phyloP scores from a whole-genome alignment of 2,113 vertebrate genomes.

The Tautogolabrus adspersus region DNA sequence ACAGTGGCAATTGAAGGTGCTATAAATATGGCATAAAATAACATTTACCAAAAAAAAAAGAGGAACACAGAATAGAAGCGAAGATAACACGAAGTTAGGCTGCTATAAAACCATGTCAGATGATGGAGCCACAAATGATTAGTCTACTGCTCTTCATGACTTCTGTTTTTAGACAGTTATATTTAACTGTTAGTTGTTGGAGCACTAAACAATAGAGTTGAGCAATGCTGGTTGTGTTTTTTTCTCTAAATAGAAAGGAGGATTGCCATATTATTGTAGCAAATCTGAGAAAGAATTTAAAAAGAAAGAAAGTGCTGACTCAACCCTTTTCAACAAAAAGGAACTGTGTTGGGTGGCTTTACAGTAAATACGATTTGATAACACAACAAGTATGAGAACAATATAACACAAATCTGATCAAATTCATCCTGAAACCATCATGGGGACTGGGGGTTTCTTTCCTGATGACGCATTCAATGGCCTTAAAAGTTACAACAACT shows the following conservation, averaged over 20 bases:
- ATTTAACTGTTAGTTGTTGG: slow-evolving; percentile 11
- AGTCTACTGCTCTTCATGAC: neutral
- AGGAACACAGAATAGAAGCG: neutral
- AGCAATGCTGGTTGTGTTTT: neutral
- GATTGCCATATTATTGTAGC: slow-evolving; percentile 10
- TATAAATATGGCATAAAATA: neutral
- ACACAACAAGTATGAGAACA: neutral
- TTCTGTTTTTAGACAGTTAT: neutral
- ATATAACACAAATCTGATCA: neutral
- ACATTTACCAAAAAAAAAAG: neutral
- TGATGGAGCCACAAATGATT: neutral
- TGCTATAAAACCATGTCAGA: neutral
- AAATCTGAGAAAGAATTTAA: slow-evolving; percentile 23
- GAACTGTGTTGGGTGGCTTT: slow-evolving; percentile 41
- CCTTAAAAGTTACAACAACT: too few species aligned
- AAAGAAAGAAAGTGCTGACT: neutral
- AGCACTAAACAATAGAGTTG: slow-evolving; percentile 1
- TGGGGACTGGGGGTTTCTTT: neutral
- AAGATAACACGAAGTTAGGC: too few species aligned
- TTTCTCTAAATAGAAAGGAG: slow-evolving; percentile 24
- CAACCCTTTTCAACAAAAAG: slow-evolving; percentile 48
- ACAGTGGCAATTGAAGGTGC: slow-evolving; percentile 8
- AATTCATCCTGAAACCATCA: too few species aligned
- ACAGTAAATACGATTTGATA: neutral
- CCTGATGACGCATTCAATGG: neutral